Conservation (phyloP, 1,140 invertebrate species). For the Helicoverpa armigera region DNA sequence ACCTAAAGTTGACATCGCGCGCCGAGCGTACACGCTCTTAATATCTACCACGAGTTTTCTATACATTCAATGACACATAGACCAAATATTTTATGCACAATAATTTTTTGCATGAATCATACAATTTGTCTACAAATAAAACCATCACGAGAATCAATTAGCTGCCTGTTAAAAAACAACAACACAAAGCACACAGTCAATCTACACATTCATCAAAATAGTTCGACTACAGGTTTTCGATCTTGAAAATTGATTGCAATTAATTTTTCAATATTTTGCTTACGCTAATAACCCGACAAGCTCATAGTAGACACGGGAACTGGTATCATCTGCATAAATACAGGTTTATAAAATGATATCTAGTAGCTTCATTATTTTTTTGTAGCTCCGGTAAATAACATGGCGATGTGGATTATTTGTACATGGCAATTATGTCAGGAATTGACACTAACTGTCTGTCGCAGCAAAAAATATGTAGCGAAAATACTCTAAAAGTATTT, state of each 20-base stretch:
- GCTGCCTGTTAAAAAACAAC: constrained; percentile 19
- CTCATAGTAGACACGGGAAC: constrained; percentile 26
- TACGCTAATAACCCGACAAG: constrained; percentile 34
- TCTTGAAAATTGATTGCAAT: constrained; percentile 39
- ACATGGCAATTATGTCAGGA: constrained; percentile 27
- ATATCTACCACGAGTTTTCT: not conserved
- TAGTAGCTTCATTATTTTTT: constrained; percentile 37
- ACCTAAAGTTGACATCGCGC: too few relatives aligned
- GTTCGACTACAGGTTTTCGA: constrained; percentile 20
- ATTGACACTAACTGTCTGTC: not conserved
- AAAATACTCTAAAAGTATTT: too few relatives aligned
- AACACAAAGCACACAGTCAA: constrained; percentile 14
- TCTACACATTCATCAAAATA: constrained; percentile 33
- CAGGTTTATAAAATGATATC: constrained; percentile 33
- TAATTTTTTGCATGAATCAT: not conserved
- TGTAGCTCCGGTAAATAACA: constrained; percentile 16
- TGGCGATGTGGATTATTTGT: constrained; percentile 28
- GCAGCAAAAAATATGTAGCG: not conserved
- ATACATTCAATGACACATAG: not conserved
- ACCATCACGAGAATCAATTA: constrained; percentile 27
- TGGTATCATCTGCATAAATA: constrained; percentile 45
- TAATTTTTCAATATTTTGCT: constrained; percentile 41
- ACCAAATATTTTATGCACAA: not conserved
- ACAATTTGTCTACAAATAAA: not conserved
- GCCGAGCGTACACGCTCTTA: too few relatives aligned